Base-by-base conservation (phyloP, 2,113 vertebrate species). In the Cyanoliseus patagonus region DNA sequence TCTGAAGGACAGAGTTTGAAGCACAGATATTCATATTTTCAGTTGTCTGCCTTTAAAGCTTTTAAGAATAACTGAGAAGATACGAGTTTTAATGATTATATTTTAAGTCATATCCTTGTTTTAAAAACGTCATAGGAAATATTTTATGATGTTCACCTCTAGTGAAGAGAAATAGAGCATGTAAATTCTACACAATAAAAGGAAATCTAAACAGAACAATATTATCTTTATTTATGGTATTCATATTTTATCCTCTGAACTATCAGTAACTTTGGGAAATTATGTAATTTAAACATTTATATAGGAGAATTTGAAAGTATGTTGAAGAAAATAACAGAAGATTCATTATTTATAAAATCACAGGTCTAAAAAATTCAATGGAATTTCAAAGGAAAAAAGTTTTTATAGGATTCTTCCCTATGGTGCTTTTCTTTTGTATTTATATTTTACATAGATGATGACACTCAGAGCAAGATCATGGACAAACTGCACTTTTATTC, bases 31-130 rank as follows among this genome's bases (percentile, higher is more conserved):
- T 35, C n/a, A 3, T 72, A 19, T 69, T 92, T 88, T 59, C 31
- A 63, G 39, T 55, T n/a, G 8, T 35, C 17, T 4, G 0, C 0
- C 3, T 66, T 77, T n/a, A 63, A 13, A 49, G 31, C 0, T 73
- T 91, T 37, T 39, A 89, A 74, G 44, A 94, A 73, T 44, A 86
- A 46, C 6, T n/a, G n/a, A 77, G 57, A 68, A 39, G 33, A 35
- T 17, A 72, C 64, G 79, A 75, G 1, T 62, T 63, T 72, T 59
- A 49, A 67, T 68, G 27, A 39, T 31, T 1, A 9, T 67, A 41
- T 55, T 75, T 82, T 19, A 49, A 67, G 14, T 67, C 5, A 28
- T 57, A 28, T 4, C 31, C 16, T n/a, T 31, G 7, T 64, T 64
- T 4, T 13, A 90, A 41, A 35, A 68, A 39, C 63, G 2, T 19